Base-by-base conservation (phyloP, 2,888 invertebrate genomes). In the Ophion slaviceki region DNA sequence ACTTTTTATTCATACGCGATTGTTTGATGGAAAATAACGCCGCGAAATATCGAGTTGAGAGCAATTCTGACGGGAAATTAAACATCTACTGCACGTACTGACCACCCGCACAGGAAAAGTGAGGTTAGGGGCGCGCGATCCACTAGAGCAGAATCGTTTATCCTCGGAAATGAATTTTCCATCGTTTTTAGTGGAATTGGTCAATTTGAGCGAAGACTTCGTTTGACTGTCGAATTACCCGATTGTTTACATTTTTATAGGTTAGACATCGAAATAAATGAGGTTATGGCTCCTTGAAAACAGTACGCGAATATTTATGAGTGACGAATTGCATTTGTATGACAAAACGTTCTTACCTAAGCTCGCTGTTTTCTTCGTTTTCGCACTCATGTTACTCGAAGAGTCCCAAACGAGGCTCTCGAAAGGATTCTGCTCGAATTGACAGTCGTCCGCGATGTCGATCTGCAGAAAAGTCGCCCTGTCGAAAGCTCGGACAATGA, bases 401-500 rank as follows among this genome's bases (percentile, higher is more conserved):
- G 81, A 82, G 68, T 68, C 64, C 53, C 68, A 86, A 28, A 82
- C 61, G 24, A 83, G 81, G 40, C 70, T 82, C n/a, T 83, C 83
- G 53, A 86, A 87, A 66, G 77, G 75, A 78, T 87, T 84, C 20
- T 79, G 74, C 67, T 76, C 68, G 32, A 53, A 78, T 74, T 77
- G 71, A 82, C 79, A 77, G 67, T 72, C 82, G 76, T 86, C 86
- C 24, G 80, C 79, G 32, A 85, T 86, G 80, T 88, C 88, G 86
- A 88, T 88, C 70, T 79, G 78, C 79, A 89, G 84, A 77, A 87
- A 32, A 24, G 87, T 88, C n/a, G 83, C 79, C 45, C 77, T 79
- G 45, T 88, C 84, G 66, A 86, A 85, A 47, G 84, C 82, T 47
- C 87, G 86, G 79, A 87, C 32, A 75, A 88, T 86, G n/a, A 89